Conservation (phyloP, 2,113 vertebrate species). For the Entelurus aequoreus region DNA sequence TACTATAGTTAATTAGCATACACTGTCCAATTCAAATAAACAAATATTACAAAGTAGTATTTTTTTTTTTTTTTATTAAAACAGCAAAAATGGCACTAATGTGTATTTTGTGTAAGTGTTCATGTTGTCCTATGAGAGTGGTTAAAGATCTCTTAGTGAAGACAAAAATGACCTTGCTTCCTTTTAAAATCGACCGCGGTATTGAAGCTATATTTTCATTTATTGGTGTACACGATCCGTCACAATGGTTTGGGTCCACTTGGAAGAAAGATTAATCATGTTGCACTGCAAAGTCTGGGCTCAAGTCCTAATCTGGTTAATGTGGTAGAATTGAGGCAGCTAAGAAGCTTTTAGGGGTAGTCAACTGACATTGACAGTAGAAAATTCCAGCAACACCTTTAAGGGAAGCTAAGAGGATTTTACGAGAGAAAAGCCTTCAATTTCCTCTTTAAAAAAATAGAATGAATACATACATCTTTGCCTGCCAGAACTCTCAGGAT, state of each 20-base stretch:
- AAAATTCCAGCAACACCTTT: constrained; percentile 45
- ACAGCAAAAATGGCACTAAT: background rate
- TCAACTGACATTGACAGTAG: constrained; percentile 50
- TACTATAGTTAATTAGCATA: no score
- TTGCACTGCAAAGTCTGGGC: constrained; percentile 32
- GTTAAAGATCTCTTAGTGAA: background rate
- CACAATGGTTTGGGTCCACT: constrained; percentile 6
- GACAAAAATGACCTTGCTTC: constrained; percentile 3
- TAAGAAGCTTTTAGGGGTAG: constrained; percentile 56
- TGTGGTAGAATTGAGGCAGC: constrained; percentile 50
- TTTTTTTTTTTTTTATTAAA: background rate
- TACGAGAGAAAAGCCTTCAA: constrained; percentile 18
- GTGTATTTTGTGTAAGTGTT: background rate
- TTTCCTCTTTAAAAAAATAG: constrained; percentile 13
- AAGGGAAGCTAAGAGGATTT: constrained; percentile 53
- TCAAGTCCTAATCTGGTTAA: constrained; percentile 63
- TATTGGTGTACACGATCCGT: constrained; percentile 8
- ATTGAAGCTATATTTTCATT: background rate
- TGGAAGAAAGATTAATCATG: constrained; percentile 36
- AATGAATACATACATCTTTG: background rate
- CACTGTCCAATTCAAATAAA: no score
- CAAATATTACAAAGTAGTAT: background rate
- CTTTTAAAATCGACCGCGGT: background rate
- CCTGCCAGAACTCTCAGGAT: constrained; percentile 12
- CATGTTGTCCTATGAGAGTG: background rate